Base-by-base conservation (phyloP, 2,113 vertebrate genomes). In the Alligator sinensis region DNA sequence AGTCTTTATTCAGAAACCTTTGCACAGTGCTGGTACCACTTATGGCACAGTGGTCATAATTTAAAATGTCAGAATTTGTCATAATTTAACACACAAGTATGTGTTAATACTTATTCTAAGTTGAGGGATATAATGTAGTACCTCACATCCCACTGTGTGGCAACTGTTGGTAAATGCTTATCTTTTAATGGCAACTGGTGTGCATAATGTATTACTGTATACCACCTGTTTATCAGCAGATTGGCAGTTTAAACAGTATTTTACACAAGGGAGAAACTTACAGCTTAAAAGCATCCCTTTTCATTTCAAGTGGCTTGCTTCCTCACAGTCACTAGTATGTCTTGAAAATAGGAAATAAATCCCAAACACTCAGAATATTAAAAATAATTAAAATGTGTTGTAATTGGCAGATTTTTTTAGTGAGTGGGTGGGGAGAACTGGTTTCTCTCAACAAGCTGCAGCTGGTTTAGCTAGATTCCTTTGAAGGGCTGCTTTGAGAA, bases 391-490 rank as follows among this genome's bases (percentile, higher is more conserved):
- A 79, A 94, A 34, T 92, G 84, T 91, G 27, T 22, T 77, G 62
- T 87, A 94, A 84, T 84, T 88, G 91, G 57, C 82, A 90, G 94
- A 91, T 90, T 80, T 89, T 70, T 24, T 12, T 38, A 58, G 91
- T 90, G 63, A 59, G 81, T 93, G 82, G 75, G 76, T 80, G 88
- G 82, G 81, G 94, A 64, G 84, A 84, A 60, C 3, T 80, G 89
- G 66, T 87, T 75, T 93, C 88, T 90, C 90, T 83, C 82, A 86
- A 92, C 66, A 72, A 86, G 88, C 62, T 75, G 70, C 94, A 94
- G 84, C 77, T 94, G 82, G 22, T 93, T 58, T 59, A 72, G 68
- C 0, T 25, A 64, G 57, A 80, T 92, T 72, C 89, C 84, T 94
- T 86, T 79, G 68, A 72, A 91, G 88, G 78, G 76, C 81, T 91